These are phyloP conservation scores for Epinephelus coioides DNA, from an alignment of 2,797 vertebrate species.

Conservation along the genomic window DNA sequence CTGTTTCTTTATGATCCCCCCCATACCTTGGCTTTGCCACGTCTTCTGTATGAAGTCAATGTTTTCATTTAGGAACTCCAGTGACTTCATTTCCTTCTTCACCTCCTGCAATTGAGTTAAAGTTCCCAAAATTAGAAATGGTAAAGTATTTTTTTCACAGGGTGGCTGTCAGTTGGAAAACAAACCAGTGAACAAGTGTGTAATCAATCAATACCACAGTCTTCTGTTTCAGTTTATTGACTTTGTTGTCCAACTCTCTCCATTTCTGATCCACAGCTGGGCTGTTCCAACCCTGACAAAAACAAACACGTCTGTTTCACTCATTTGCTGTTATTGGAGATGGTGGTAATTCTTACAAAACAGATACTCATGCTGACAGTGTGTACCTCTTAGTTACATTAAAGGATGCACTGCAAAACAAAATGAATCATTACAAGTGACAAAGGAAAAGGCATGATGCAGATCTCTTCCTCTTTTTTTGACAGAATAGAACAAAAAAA, in stretches of 20 bases:
- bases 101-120: constrained; percentile 47
- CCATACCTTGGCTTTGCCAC: constrained; percentile 49
- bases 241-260: constrained; percentile 41
- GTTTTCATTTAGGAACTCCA: constrained; percentile 54
- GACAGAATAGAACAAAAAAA: not conserved
- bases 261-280: constrained; percentile 11
- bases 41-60: constrained; percentile 45
- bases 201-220: constrained; percentile 41
- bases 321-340: not conserved
- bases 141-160: not conserved
- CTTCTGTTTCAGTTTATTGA: constrained; percentile 44
- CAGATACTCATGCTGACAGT: not conserved
- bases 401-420: not conserved
- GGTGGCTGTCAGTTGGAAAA: not conserved
- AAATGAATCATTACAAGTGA: not conserved
- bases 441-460: not conserved
- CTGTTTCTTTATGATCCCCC: not conserved
- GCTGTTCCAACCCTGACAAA: constrained; percentile 25
- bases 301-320: not conserved
- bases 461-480: not conserved
- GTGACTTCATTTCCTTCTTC: constrained; percentile 48
- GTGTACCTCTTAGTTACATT: not conserved
- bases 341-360: not conserved
- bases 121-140: not conserved
- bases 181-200: not conserved